phyloP scores from a whole-genome alignment of 1,140 invertebrate genomes.

The Neelides sp. region DNA sequence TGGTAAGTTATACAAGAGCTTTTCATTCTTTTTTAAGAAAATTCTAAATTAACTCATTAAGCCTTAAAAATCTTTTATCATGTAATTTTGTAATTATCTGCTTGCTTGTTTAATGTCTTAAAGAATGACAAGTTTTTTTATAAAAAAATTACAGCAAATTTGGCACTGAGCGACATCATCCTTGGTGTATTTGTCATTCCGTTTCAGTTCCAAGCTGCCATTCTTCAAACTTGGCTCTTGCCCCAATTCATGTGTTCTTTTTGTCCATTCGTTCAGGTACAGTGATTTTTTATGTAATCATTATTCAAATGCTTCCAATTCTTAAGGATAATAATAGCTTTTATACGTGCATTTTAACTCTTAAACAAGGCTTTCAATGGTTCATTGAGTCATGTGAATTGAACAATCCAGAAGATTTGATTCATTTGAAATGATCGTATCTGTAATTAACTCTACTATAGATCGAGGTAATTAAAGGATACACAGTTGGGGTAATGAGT shows the following conservation, averaged over 20 bases:
- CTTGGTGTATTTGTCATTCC: slow-evolving; percentile 65
- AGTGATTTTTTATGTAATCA: slow-evolving; percentile 32
- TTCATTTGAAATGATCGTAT: too few species aligned
- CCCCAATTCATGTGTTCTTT: slow-evolving; percentile 69
- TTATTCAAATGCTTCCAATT: too few species aligned
- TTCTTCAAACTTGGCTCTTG: slow-evolving; percentile 66
- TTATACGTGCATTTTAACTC: too few species aligned
- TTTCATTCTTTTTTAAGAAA: neutral
- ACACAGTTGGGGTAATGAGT: too few species aligned
- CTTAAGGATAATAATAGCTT: too few species aligned
- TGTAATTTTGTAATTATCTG: neutral
- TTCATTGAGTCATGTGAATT: too few species aligned
- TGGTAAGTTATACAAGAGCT: neutral
- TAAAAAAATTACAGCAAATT: slow-evolving; percentile 66
- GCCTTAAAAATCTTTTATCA: neutral
- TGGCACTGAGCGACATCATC: slow-evolving; percentile 62
- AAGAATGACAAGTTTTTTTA: neutral
- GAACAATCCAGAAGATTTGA: too few species aligned
- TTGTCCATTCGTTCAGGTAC: slow-evolving; percentile 61
- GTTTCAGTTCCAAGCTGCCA: slow-evolving; percentile 71
- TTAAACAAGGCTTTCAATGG: too few species aligned
- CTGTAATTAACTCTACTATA: too few species aligned
- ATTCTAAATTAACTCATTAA: neutral
- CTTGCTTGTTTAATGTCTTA: neutral
- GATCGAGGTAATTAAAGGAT: too few species aligned